A percentile compares a stretch with the other conserved stretches of the same genome.
phyloP scores from a whole-genome alignment of 2,888 invertebrate genomes.

The Phymatocera aterrima region DNA sequence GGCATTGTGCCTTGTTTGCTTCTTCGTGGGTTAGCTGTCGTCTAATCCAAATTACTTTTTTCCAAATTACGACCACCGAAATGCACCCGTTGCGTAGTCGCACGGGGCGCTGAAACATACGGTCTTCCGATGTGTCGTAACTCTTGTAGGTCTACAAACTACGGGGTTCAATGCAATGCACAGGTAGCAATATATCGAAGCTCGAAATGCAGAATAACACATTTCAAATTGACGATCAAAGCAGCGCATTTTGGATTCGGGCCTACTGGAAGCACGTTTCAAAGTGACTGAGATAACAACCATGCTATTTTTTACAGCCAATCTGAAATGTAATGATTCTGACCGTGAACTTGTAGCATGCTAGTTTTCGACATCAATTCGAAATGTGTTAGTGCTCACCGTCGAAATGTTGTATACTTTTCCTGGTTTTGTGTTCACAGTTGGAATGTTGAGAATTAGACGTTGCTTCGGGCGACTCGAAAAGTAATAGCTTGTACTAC shows the following conservation, averaged over 20 bases:
- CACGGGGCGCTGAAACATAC: background rate
- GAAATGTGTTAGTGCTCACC: too few relatives aligned
- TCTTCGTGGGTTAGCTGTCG: slow-evolving; percentile 12
- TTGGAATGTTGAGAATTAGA: slow-evolving; percentile 11
- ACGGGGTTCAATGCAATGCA: background rate
- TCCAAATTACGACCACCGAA: slow-evolving; percentile 29
- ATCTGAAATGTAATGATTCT: too few relatives aligned
- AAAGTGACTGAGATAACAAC: too few relatives aligned
- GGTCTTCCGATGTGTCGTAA: background rate
- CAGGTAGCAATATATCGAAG: too few relatives aligned
- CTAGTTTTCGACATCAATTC: too few relatives aligned
- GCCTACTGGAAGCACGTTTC: too few relatives aligned
- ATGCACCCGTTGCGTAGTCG: slow-evolving; percentile 19
- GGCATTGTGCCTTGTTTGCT: slow-evolving; percentile 35
- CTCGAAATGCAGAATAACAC: too few relatives aligned
- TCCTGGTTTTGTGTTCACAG: slow-evolving; percentile 31
- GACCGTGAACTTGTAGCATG: too few relatives aligned
- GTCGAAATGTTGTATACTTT: slow-evolving; percentile 1
- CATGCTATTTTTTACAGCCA: too few relatives aligned
- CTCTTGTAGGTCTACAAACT: background rate
- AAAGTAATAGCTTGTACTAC: slow-evolving; percentile 32
- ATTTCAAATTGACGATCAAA: too few relatives aligned
- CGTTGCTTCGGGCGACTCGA: background rate
- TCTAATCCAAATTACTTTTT: slow-evolving; percentile 26
- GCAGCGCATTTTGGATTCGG: too few relatives aligned